Evolutionary conservation across 2,888 invertebrate species (phyloP).

Genomic region (Agrenia bidenticulata): DNA sequence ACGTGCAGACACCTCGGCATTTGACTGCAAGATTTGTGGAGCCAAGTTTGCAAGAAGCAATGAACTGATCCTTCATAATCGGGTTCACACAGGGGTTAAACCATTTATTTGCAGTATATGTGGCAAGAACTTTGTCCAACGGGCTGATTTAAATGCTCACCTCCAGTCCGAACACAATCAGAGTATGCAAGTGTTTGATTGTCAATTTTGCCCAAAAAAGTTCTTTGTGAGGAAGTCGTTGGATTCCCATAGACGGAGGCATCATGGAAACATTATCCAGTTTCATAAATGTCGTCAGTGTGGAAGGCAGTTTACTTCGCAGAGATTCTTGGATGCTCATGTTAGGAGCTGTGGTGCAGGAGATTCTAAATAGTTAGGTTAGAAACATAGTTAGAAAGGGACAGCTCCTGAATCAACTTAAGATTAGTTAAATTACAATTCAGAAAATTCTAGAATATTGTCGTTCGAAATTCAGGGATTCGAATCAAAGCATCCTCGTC

Average conservation of each 20-base stretch:
- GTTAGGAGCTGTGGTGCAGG: neutral
- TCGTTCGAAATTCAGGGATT: too few species aligned
- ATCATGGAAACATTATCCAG: slow-evolving; percentile 4
- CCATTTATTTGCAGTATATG: slow-evolving; percentile 34
- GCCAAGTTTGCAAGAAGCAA: slow-evolving; percentile 28
- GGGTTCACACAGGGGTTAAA: slow-evolving; percentile 5
- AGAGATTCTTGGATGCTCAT: neutral
- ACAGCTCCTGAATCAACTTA: too few species aligned
- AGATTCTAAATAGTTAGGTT: too few species aligned
- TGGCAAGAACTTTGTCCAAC: slow-evolving; percentile 25
- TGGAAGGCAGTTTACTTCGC: neutral
- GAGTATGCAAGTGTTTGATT: slow-evolving; percentile 26
- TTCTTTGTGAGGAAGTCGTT: slow-evolving; percentile 38
- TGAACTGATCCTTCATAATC: slow-evolving; percentile 33
- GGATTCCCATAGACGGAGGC: slow-evolving; percentile 15
- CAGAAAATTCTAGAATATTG: too few species aligned
- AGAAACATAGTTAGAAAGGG: too few species aligned
- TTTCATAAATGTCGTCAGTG: neutral
- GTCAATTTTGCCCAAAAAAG: slow-evolving; percentile 35
- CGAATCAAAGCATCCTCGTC: too few species aligned
- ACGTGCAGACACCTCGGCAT: neutral
- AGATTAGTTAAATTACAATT: too few species aligned
- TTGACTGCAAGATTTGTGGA: slow-evolving; percentile 29
- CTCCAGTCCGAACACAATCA: slow-evolving; percentile 30
- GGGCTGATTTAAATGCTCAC: slow-evolving; percentile 32